A percentile compares a stretch with the other conserved stretches of the same genome.
Conservation (phyloP, 2,113 vertebrate species). For the Trachemys scripta region DNA sequence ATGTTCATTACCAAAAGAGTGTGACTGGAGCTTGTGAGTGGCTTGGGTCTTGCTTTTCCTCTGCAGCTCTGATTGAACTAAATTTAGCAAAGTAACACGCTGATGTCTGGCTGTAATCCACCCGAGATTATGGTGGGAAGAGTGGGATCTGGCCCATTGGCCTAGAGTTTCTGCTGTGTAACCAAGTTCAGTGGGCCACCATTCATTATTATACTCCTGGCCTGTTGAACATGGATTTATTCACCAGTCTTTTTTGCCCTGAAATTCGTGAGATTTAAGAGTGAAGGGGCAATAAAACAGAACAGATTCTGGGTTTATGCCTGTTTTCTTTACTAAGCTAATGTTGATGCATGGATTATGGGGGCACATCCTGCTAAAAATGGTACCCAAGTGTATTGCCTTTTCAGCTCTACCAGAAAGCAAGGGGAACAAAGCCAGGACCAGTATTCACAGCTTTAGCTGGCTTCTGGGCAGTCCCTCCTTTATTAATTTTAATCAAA, state of each 20-base stretch:
- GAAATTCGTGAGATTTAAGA: neutral
- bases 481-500: slow-evolving; percentile 42
- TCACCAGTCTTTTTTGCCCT: neutral
- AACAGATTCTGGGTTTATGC: neutral
- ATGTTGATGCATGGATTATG: neutral
- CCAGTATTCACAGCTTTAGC: neutral
- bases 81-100: slow-evolving; percentile 66
- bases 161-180: slow-evolving; percentile 10
- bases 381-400: neutral
- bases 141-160: slow-evolving; percentile 18
- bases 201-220: neutral
- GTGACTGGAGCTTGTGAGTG: slow-evolving; percentile 17
- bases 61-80: slow-evolving; percentile 30
- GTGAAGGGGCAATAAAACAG: slow-evolving; percentile 3
- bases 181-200: neutral
- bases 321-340: neutral
- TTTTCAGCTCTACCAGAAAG: neutral
- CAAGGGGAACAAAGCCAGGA: neutral
- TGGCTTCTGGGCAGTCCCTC: neutral
- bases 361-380: too few species aligned
- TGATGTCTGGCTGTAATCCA: neutral
- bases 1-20: neutral
- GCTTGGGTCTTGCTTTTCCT: slow-evolving; percentile 45
- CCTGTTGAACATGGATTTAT: neutral
- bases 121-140: neutral